phyloP scores from a whole-genome alignment of 1,140 invertebrate species.

The Diorhabda sublineata region DNA sequence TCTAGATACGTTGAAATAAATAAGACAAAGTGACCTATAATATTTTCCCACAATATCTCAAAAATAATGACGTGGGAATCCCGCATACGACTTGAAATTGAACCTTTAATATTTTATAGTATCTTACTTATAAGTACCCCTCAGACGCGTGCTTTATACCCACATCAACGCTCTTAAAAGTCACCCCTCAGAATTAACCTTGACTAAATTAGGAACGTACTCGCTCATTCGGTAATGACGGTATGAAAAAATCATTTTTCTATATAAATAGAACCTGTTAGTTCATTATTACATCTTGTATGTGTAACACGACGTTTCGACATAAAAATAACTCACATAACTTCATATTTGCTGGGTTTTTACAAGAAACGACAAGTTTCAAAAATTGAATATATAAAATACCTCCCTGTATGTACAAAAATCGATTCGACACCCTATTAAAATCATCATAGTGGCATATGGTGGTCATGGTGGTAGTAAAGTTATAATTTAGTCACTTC shows the following conservation, averaged over 20 bases:
- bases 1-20: too few species aligned
- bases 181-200: background rate
- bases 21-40: background rate
- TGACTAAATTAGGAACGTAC: background rate
- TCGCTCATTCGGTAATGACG: background rate
- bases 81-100: constrained; percentile 13
- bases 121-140: constrained; percentile 4
- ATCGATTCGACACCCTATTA: constrained; percentile 11
- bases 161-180: constrained; percentile 10
- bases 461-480: constrained; percentile 20
- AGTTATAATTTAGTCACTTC: background rate
- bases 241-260: background rate
- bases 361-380: too few species aligned
- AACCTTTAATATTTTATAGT: constrained; percentile 8
- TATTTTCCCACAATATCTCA: constrained; percentile 4
- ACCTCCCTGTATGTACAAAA: background rate
- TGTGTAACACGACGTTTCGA: too few species aligned
- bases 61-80: constrained; percentile 21
- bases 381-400: background rate
- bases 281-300: too few species aligned
- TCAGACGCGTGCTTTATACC: constrained; percentile 19
- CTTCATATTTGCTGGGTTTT: too few species aligned
- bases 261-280: too few species aligned
- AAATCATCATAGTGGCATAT: constrained; percentile 18
- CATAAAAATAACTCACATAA: too few species aligned